phyloP scores from a whole-genome alignment of 2,888 invertebrate species.

The Craniophora ligustri region DNA sequence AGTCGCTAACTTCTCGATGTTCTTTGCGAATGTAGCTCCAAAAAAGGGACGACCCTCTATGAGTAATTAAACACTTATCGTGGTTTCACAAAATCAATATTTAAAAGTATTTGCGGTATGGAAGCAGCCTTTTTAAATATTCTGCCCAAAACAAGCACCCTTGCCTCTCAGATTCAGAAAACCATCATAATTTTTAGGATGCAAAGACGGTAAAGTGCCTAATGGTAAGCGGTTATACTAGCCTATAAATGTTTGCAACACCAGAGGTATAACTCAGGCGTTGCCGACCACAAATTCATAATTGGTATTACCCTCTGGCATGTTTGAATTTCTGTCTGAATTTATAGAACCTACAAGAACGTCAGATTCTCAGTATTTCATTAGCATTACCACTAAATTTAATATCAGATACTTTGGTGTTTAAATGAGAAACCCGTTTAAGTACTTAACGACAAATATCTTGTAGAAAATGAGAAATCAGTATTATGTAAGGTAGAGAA shows the following conservation, averaged over 20 bases:
- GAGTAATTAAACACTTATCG: conserved; percentile 72
- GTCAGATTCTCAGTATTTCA: conserved; percentile 22
- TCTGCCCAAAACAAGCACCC: conserved; percentile 14
- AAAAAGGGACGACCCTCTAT: conserved; percentile 71
- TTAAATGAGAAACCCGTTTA: conserved; percentile 15
- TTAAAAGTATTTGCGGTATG: conserved; percentile 42
- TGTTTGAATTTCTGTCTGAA: conserved; percentile 26
- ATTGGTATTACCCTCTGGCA: conserved; percentile 18
- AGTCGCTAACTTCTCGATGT: conserved; percentile 70
- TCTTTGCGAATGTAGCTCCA: conserved; percentile 63
- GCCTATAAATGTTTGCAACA: too few relatives aligned
- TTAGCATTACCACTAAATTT: conserved; percentile 25
- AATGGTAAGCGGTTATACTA: too few relatives aligned
- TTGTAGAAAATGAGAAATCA: too few relatives aligned
- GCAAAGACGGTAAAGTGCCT: conserved; percentile 35
- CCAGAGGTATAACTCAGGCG: too few relatives aligned
- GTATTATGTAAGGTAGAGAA: too few relatives aligned
- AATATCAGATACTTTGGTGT: conserved; percentile 22
- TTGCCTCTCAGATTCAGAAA: conserved; percentile 12
- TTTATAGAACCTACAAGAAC: conserved; percentile 23
- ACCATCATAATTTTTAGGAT: conserved; percentile 33
- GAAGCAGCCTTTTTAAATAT: conserved; percentile 11
- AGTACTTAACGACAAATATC: conserved; percentile 5
- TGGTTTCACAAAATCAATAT: conserved; percentile 44
- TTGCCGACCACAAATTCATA: too few relatives aligned